Evolutionary conservation across 2,888 invertebrate genomes (phyloP).

Genomic region (Pseudoips prasinana): DNA sequence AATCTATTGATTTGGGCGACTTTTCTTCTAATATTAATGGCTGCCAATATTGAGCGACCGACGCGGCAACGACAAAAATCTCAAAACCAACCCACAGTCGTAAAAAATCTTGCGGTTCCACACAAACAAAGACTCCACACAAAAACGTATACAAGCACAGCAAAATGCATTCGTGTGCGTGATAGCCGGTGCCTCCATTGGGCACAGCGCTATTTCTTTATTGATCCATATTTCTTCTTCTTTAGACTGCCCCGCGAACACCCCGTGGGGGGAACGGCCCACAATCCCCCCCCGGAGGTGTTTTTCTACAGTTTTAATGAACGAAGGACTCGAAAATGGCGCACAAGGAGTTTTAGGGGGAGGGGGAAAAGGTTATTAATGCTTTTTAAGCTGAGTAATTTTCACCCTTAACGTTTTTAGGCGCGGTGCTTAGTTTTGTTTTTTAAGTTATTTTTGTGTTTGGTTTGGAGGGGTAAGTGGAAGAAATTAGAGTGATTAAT

Average conservation of each 20-base stretch:
- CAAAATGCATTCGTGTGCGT: conserved; percentile 55
- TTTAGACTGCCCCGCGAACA: conserved; percentile 66
- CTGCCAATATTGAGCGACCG: too few relatives aligned
- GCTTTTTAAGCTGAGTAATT: conserved; percentile 76
- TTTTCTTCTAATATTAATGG: too few relatives aligned
- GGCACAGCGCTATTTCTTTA: conserved; percentile 81
- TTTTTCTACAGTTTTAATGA: conserved; percentile 82
- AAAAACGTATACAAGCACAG: conserved; percentile 36
- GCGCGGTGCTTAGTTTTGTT: conserved; percentile 45
- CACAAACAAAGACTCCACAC: conserved; percentile 35
- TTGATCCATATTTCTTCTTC: conserved; percentile 83
- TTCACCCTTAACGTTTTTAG: conserved; percentile 59
- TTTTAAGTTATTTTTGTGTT: conserved; percentile 34
- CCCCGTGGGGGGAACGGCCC: conserved; percentile 24
- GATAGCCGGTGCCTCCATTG: conserved; percentile 75
- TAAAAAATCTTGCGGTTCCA: conserved; percentile 46
- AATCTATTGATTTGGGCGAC: too few relatives aligned
- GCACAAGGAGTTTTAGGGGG: conserved; percentile 56
- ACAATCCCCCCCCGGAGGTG: conserved; percentile 54
- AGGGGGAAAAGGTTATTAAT: conserved; percentile 73
- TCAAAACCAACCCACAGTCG: conserved; percentile 28
- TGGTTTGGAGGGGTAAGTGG: conserved; percentile 19
- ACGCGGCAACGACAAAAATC: too few relatives aligned
- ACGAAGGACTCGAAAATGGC: conserved; percentile 64
- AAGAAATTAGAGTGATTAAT: too few relatives aligned